Evolutionary conservation across 2,113 vertebrate species (phyloP).

Genomic region (Desmodus rotundus): DNA sequence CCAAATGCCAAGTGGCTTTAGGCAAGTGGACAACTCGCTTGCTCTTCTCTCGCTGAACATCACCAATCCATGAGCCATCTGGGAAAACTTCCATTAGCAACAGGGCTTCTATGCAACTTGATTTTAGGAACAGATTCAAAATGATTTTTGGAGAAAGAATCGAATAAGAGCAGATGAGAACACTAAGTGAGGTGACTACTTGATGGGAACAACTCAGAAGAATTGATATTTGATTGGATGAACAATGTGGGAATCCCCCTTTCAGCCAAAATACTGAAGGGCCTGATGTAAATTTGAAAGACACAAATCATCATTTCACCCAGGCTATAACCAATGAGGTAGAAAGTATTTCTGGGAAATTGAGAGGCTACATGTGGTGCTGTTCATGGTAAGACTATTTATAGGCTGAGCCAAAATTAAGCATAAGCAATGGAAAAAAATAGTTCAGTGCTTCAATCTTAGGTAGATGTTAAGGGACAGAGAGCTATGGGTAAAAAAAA

Average conservation of each 20-base stretch:
- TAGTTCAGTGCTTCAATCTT: constrained; percentile 47
- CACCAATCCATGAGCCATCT: neutral
- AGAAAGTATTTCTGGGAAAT: constrained; percentile 68
- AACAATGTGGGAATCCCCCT: neutral
- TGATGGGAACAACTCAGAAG: neutral
- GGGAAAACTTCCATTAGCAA: neutral
- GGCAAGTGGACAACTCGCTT: neutral
- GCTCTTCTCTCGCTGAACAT: neutral
- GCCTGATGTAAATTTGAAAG: neutral
- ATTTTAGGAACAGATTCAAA: neutral
- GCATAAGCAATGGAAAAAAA: constrained; percentile 72
- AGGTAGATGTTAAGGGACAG: constrained; percentile 58
- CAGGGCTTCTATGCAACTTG: neutral
- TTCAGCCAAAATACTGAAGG: neutral
- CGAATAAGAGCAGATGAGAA: neutral
- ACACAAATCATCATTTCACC: constrained; percentile 21
- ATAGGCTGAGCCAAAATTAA: constrained; percentile 76
- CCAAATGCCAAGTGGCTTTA: neutral
- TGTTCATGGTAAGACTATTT: constrained; percentile 75
- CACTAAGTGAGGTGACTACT: neutral
- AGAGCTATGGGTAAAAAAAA: neutral
- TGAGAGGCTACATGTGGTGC: constrained; percentile 65
- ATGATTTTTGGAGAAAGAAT: neutral
- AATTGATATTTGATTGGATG: neutral
- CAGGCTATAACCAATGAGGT: constrained; percentile 40